Base-by-base conservation (phyloP, 2,888 invertebrate species). In the Standfussiana lucernea region DNA sequence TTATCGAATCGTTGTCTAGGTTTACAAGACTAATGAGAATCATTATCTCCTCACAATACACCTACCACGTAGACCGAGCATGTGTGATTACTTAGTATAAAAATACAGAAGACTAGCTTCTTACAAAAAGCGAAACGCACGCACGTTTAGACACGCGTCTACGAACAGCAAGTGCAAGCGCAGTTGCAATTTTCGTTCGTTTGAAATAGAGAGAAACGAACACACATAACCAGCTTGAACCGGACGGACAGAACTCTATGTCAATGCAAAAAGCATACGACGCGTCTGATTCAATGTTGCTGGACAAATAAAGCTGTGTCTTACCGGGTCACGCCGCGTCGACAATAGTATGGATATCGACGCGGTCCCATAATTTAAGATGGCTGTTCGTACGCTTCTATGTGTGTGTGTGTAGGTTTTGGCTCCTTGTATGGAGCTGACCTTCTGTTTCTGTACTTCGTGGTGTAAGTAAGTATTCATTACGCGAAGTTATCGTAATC, bases 401-500 rank as follows among this genome's bases (percentile, higher is more conserved):
- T 37, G 15, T 11, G 11, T 50, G 40, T 35, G 1, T 35, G 21
- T 7, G 45, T 47, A 13, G 28, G 8, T 35, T 71, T 13, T 42
- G 10, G 7, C 24, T 32, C 8, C 10, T 28, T 28, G 3, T 32
- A 15, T 0, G 6, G 1, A 50, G 10, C 8, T 1, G 10, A 18
- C 1, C 24, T 73, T 47, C 28, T 73, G n/a, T 18, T 21, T 2
- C n/a, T 18, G 4, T 65, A 6, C 8, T 8, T 11, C 28, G 21
- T 32, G 40, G 1, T 66, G 53, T 50, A 65, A 21, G 45, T 35
- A 24, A 61, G 53, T 53, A 76, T 64, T 73, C 62, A 77, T 84
- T 83, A 73, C 35, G 6, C 3, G 53, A 71, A 84, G 68, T 84
- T 77, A 73, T 77, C 61, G 67, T 68, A 65, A 80, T 83, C 70